Evolutionary conservation across 2,797 vertebrate genomes (phyloP).

Genomic region (Sebastes wilsoni): DNA sequence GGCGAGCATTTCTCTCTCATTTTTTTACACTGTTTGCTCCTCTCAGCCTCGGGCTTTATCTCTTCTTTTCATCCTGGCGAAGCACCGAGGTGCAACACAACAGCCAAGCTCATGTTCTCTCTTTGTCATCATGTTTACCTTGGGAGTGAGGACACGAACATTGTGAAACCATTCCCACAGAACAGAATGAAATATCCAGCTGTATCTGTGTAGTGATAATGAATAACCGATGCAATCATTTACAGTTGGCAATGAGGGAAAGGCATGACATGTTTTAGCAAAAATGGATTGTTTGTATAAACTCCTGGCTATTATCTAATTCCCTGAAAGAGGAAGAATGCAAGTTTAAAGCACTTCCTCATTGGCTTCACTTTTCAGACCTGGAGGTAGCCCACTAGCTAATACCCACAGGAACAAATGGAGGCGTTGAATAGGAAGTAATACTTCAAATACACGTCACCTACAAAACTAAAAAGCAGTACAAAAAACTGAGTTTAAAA

Average conservation of each 20-base stretch:
- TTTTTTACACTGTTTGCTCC: conserved; percentile 17
- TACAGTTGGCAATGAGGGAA: neutral
- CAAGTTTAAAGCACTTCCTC: no score
- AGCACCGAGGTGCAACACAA: conserved; percentile 10
- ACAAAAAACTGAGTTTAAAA: neutral
- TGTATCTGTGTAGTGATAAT: neutral
- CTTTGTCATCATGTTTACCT: conserved; percentile 38
- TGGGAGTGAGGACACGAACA: conserved; percentile 25
- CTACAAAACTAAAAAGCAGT: neutral
- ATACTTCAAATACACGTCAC: neutral
- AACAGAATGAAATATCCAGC: neutral
- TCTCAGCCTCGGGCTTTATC: conserved; percentile 2
- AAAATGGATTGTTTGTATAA: neutral
- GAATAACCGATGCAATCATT: neutral
- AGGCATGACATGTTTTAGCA: neutral
- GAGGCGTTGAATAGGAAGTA: neutral
- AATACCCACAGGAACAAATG: neutral
- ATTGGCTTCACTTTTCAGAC: no score
- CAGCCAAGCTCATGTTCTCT: conserved; percentile 1
- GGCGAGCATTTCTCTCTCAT: conserved; percentile 14
- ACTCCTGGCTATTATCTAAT: neutral
- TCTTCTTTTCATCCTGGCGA: conserved; percentile 4
- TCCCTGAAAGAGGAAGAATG: neutral
- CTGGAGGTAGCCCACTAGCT: no score
- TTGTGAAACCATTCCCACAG: neutral